Evolutionary conservation across 2,113 vertebrate genomes (phyloP).

Genomic region (Pseudorhombus dupliciocellatus): DNA sequence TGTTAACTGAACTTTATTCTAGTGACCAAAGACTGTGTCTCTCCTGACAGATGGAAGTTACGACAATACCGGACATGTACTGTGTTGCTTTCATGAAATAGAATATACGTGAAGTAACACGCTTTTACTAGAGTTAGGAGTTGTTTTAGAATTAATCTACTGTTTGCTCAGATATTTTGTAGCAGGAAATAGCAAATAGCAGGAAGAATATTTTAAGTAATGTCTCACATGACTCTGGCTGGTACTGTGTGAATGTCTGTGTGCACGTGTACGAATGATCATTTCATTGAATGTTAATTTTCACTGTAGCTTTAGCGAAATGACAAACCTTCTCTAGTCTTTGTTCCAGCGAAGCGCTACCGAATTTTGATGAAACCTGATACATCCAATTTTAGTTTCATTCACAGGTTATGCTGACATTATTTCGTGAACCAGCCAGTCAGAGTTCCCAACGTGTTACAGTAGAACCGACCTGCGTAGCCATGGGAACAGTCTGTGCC

Average conservation of each 20-base stretch:
- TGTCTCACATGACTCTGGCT: constrained; percentile 1
- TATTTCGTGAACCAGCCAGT: neutral
- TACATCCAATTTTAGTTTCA: neutral
- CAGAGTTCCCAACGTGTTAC: constrained; percentile 9
- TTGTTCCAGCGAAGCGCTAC: neutral
- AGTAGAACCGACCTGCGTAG: neutral
- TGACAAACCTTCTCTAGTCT: neutral
- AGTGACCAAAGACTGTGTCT: constrained; percentile 81
- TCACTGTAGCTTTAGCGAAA: constrained; percentile 14
- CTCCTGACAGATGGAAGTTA: constrained; percentile 16
- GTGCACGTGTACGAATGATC: neutral
- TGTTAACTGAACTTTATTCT: constrained; percentile 47
- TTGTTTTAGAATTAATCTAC: constrained; percentile 36
- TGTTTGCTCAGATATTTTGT: constrained; percentile 40
- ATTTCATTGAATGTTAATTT: neutral
- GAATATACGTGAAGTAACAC: neutral
- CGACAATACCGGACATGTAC: constrained; percentile 8
- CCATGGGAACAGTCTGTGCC: constrained; percentile 41
- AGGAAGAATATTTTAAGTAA: constrained; percentile 12
- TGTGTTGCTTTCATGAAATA: constrained; percentile 20
- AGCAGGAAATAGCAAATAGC: too few relatives aligned
- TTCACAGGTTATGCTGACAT: neutral
- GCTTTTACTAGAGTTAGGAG: constrained; percentile 2
- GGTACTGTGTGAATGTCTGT: neutral
- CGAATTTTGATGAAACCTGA: neutral